A percentile compares a stretch with the other conserved stretches of the same genome.
phyloP scores from a whole-genome alignment of 1,140 invertebrate genomes.

The Micrasema minimum region DNA sequence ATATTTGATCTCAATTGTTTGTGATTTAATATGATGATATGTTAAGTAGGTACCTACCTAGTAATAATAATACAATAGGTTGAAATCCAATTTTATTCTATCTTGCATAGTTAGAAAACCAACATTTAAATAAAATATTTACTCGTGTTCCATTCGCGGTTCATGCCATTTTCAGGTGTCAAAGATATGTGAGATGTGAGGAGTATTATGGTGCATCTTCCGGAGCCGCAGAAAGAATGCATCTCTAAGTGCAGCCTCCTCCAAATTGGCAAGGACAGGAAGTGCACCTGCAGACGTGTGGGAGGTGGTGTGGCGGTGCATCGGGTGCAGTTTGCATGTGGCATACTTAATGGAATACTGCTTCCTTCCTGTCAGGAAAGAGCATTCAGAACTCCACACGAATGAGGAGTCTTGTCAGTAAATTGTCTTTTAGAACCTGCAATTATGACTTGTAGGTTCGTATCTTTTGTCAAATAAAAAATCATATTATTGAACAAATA shows the following conservation, averaged over 20 bases:
- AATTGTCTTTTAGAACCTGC: no score
- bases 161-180: slow-evolving; percentile 4
- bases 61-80: no score
- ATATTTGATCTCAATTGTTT: no score
- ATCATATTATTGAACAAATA: no score
- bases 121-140: no score
- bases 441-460: no score
- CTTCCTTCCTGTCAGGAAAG: not conserved
- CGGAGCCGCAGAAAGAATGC: slow-evolving; percentile 24
- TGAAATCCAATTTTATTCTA: no score
- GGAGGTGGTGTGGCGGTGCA: not conserved
- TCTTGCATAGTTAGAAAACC: no score
- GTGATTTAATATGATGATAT: no score
- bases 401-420: no score
- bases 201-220: slow-evolving; percentile 1
- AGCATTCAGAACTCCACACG: not conserved
- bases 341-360: slow-evolving; percentile 20
- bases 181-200: slow-evolving; percentile 6
- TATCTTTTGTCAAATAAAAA: no score
- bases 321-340: slow-evolving; percentile 22
- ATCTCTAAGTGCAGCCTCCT: slow-evolving; percentile 5
- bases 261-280: slow-evolving; percentile 32
- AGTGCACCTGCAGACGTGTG: slow-evolving; percentile 9
- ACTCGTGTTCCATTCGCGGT: not conserved
- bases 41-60: no score